Base-by-base conservation (phyloP, 2,888 invertebrate genomes). In the Meta bourneti region DNA sequence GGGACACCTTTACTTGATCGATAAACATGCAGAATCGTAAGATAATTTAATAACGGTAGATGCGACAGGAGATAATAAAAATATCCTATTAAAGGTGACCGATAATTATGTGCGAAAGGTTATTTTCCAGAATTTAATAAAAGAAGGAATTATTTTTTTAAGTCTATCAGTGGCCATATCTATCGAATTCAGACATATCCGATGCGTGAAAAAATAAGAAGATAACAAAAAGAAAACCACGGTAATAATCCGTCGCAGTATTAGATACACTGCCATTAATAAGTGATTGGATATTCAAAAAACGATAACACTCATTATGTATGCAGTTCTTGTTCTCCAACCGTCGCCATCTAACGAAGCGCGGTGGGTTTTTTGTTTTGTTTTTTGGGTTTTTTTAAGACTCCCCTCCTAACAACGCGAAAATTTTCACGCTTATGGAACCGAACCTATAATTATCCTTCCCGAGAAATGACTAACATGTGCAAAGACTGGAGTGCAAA, bases 371-470 rank as follows among this genome's bases (percentile, higher is more conserved):
- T 61, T 61, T 6, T 16, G 61, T 61, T 61, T 61, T 61, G 34
- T 1, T 34, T 61, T 11, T 61, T 61, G 61, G 13, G 11, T 61
- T 61, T 19, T 84, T n/a, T 51, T 52, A 51, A 7, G 11, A 61
- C 61, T 85, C 54, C 54, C 61, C 61, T 19, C 61, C 61, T 51
- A 81, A 75, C 9, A 48, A 54, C 19, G 81, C 13, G 83, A 75
- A 78, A 70, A 61, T 19, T 84, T 89, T 90, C 84, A 84, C 90
- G 90, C 90, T 84, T 85, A 11, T 54, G n/a, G 51, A 75, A 80
- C 85, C 51, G 74, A 85, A 80, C 85, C 90, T 74, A 72, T 90
- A 90, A 90, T 90, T 90, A 90, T 79, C 78, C 87, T 79, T 78
- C 79, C 77, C 70, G 71, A 13, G 72, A 79, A 79, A 87, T 7